These are phyloP conservation scores for Coelogynopora nodosa DNA, from an alignment of 2,888 invertebrate genomes.

Conservation along the genomic window DNA sequence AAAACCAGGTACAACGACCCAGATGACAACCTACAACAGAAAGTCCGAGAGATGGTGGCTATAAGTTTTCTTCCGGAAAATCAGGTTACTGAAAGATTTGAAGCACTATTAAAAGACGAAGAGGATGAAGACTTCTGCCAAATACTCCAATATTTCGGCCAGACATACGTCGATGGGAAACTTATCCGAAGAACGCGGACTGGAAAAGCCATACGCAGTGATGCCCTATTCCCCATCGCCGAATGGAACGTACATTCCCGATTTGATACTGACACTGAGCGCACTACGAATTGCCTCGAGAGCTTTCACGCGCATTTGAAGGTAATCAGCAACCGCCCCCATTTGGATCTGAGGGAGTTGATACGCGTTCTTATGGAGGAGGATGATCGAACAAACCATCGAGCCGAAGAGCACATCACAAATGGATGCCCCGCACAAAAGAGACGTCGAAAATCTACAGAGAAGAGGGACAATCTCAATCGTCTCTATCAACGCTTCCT, in stretches of 20 bases:
- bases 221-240: not conserved
- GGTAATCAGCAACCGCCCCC: not conserved
- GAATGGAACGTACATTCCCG: constrained; percentile 1
- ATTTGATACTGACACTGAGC: not conserved
- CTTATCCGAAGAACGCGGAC: not conserved
- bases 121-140: not conserved
- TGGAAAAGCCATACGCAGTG: not conserved
- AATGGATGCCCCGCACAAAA: not conserved
- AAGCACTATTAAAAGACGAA: not conserved
- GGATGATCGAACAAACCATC: not conserved
- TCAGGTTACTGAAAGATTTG: not conserved
- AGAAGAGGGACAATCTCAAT: constrained; percentile 8
- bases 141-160: not conserved
- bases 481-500: not conserved
- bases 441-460: not conserved
- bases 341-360: not conserved
- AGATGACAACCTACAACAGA: not conserved
- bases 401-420: not conserved
- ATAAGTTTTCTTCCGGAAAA: not conserved
- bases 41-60: not conserved
- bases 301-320: constrained; percentile 12
- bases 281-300: not conserved
- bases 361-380: constrained; percentile 3
- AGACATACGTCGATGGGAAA: not conserved
- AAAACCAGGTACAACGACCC: not conserved